A percentile compares a stretch with the other conserved stretches of the same genome.
phyloP scores from a whole-genome alignment of 2,888 invertebrate species.

The Lymantria dispar region DNA sequence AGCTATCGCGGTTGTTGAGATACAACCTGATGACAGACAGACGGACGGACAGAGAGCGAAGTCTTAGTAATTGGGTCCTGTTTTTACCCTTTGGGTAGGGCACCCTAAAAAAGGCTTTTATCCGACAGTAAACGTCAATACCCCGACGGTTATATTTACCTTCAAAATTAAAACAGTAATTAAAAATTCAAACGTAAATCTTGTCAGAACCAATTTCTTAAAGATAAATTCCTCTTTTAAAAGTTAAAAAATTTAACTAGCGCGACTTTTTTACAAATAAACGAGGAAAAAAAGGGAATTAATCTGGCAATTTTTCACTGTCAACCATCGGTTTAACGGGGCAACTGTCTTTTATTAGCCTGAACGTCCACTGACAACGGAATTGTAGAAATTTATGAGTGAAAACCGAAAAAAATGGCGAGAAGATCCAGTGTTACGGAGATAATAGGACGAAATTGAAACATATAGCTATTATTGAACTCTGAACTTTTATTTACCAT shows the following conservation, averaged over 20 bases:
- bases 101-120: no score
- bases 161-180: neutral
- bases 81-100: no score
- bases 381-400: neutral
- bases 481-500: no score
- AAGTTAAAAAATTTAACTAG: slow-evolving; percentile 26
- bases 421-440: no score
- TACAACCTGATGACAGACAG: no score
- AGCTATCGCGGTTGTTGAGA: no score
- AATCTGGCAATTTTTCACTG: slow-evolving; percentile 44
- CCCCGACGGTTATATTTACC: no score
- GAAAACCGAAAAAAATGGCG: neutral
- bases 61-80: no score
- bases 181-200: slow-evolving; percentile 8
- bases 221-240: slow-evolving; percentile 1
- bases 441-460: no score
- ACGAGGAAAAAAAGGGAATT: slow-evolving; percentile 31
- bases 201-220: slow-evolving; percentile 10
- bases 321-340: slow-evolving; percentile 35
- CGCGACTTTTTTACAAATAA: slow-evolving; percentile 29
- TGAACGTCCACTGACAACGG: neutral
- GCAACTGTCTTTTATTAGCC: slow-evolving; percentile 23
- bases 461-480: no score
- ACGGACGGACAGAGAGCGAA: no score
- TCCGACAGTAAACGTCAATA: no score